Percentiles rank a stretch among this genome's conserved stretches.
Evolutionary conservation across 2,797 vertebrate genomes (phyloP).

Genomic region (Sylvilagus floridanus): DNA sequence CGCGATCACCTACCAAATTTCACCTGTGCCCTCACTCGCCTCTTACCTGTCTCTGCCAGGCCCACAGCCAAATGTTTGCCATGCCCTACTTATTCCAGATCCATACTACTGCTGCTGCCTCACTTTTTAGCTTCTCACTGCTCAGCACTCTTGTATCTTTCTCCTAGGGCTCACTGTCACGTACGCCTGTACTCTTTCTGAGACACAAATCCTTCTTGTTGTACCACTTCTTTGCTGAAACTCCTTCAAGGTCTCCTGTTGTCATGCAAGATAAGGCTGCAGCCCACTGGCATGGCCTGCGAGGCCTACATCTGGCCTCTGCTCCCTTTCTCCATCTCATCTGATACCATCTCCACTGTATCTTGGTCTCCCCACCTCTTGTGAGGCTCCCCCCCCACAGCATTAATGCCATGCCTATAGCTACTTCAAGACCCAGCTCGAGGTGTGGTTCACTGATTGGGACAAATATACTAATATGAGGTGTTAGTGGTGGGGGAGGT

Average conservation of each 20-base stretch:
- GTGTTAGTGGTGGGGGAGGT: too few species aligned
- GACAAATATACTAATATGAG: too few species aligned
- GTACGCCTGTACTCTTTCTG: background rate
- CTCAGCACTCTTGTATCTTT: background rate
- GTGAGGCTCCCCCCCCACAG: background rate
- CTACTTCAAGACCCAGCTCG: background rate
- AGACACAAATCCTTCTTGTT: background rate
- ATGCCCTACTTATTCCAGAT: constrained; percentile 34
- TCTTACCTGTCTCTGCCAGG: constrained; percentile 16
- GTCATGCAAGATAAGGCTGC: background rate
- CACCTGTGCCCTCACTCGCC: background rate
- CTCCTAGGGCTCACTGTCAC: background rate
- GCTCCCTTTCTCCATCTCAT: background rate
- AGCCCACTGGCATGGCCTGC: background rate
- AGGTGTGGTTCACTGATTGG: too few species aligned
- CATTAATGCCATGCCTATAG: background rate
- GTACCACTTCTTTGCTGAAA: background rate
- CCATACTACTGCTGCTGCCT: background rate
- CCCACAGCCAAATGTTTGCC: background rate
- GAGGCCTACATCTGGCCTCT: background rate
- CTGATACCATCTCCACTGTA: background rate
- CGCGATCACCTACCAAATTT: background rate
- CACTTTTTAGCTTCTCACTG: background rate
- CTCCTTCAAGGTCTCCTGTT: background rate
- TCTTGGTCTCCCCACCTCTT: background rate